A percentile compares a stretch with the other conserved stretches of the same genome.
These are phyloP conservation scores for Eulemur mongoz DNA, from an alignment of 2,797 vertebrate species.

Conservation along the genomic window DNA sequence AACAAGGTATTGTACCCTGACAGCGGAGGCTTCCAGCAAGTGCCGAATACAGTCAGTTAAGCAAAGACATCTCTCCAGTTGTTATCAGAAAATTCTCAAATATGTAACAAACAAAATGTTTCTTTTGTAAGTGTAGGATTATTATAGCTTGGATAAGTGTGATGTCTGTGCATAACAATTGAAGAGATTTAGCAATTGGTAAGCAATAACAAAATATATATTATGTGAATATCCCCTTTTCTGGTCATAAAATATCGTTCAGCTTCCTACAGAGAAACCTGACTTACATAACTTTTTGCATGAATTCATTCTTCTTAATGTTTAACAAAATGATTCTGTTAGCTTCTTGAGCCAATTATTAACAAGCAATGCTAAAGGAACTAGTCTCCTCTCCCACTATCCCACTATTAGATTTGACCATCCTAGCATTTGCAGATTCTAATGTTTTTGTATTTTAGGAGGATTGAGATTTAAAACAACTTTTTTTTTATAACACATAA, in stretches of 20 bases:
- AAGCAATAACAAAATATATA: not conserved
- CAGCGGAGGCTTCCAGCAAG: not conserved
- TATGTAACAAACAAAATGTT: not conserved
- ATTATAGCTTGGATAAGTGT: not conserved
- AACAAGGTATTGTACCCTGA: not conserved
- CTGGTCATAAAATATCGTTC: not conserved
- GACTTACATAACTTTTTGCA: not conserved
- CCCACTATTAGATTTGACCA: not conserved
- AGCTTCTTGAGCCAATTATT: not conserved
- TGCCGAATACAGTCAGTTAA: not conserved
- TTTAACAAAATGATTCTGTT: not conserved
- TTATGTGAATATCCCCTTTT: not conserved
- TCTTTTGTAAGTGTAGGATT: not conserved
- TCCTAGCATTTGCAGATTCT: not conserved
- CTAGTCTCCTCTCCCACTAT: not conserved
- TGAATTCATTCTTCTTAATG: not conserved
- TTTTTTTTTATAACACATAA: not conserved
- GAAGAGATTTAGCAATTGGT: not conserved
- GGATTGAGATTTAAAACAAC: not conserved
- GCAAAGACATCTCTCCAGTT: not conserved
- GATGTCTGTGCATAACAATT: not conserved
- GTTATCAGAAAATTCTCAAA: constrained; percentile 8
- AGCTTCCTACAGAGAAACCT: not conserved
- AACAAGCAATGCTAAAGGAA: not conserved
- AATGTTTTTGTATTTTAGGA: not conserved